Evolutionary conservation across 2,797 vertebrate species (phyloP), one percentile per base, ranked within the genome.

Genomic region (Scolopax bukidnonensis): DNA sequence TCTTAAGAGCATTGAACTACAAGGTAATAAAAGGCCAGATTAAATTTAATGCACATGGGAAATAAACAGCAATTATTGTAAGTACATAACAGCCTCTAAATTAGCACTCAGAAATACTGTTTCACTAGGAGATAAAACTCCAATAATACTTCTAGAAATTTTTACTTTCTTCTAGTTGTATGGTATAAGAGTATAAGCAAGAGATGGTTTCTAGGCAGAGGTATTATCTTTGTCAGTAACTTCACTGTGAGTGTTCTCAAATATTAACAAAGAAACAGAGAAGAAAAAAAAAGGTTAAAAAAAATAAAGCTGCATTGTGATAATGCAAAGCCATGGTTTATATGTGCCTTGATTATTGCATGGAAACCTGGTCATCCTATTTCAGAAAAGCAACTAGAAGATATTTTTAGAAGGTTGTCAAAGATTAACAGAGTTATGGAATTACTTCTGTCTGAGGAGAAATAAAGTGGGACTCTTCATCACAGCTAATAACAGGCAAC

Each of bases 71-170:
- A n/a, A 38, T 30, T 86, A 27, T 40, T 77, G 0, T 5, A 38
- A 65, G 12, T 45, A 51, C 36, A 50, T 5, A 92, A 24, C 11
- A 82, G 3, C 5, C 13, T 74, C 60, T 68, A 91, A 67, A 57
- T 36, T 48, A 67, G 3, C 17, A 33, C 8, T n/a, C 4, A 28
- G 32, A 63, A 79, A 63, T 15, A 32, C 45, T 53, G 0, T 73
- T 89, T 83, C 11, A 10, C 1, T 38, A 41, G 2, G 2, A 2
- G 5, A 48, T 54, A 54, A 28, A 4, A 5, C 1, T 2, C 28
- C 6, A 11, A 6, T 38, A 54, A 75, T 33, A 30, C 10, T 64
- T 3, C 38, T 80, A 71, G 33, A 64, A 81, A 65, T 78, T 20
- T 32, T 38, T 84, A 11, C 14, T 51, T 1, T 78, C 11, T 80